Conservation (phyloP, 1,140 invertebrate species). For the Steinernema khuongi region DNA sequence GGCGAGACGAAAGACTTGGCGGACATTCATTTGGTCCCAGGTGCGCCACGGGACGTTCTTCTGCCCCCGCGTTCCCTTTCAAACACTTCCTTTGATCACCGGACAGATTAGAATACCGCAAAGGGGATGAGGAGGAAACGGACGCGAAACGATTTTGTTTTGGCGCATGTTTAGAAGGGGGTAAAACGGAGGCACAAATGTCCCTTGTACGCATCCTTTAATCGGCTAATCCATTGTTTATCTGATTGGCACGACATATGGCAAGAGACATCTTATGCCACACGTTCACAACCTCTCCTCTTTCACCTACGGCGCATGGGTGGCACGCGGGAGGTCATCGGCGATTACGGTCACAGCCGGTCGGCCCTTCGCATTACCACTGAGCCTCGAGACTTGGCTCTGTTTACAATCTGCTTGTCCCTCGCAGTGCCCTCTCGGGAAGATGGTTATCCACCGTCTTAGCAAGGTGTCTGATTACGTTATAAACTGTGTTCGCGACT, state of each 20-base stretch:
- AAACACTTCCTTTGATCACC: not conserved
- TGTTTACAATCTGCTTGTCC: not conserved
- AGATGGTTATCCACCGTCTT: not conserved
- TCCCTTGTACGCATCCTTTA: not conserved
- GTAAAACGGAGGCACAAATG: not conserved
- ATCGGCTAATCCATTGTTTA: slow-evolving; percentile 7
- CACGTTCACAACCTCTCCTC: slow-evolving; percentile 6
- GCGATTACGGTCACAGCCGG: too few relatives aligned
- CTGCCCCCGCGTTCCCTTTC: not conserved
- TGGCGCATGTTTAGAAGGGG: too few relatives aligned
- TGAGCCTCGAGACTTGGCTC: not conserved
- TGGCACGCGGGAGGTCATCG: not conserved
- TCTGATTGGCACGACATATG: slow-evolving; percentile 12
- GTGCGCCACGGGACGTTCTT: not conserved
- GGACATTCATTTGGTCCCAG: not conserved
- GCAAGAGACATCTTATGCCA: slow-evolving; percentile 6
- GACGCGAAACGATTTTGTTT: too few relatives aligned
- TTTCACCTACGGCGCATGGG: slow-evolving; percentile 1
- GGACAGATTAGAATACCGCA: not conserved
- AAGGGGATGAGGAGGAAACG: not conserved
- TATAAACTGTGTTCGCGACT: not conserved
- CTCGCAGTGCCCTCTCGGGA: not conserved
- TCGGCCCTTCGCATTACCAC: too few relatives aligned
- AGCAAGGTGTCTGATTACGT: slow-evolving; percentile 7
- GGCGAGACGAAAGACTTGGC: not conserved